Conservation (phyloP, 2,113 vertebrate genomes). For the Platysternon megacephalum region DNA sequence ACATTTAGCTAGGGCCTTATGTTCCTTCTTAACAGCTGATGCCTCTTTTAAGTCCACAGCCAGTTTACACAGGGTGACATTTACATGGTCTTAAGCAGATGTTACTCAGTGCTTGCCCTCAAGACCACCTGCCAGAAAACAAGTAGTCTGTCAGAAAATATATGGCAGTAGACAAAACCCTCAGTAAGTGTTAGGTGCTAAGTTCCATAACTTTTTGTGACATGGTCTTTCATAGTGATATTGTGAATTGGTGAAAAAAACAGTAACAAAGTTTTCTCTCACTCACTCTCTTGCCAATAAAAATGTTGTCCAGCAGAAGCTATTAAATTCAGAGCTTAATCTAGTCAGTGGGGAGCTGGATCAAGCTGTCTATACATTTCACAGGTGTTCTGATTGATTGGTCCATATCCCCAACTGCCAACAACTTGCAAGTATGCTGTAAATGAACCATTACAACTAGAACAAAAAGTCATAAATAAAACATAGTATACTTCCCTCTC, state of each 20-base stretch:
- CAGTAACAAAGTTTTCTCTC: not conserved
- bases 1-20: not conserved
- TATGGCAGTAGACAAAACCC: not conserved
- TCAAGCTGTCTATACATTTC: not conserved
- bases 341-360: not conserved
- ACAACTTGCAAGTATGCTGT: not conserved
- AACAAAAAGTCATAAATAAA: not conserved
- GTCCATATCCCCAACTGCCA: not conserved
- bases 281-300: not conserved
- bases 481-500: not conserved
- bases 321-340: not conserved
- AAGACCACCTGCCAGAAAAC: slow-evolving; percentile 39
- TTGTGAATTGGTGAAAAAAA: not conserved
- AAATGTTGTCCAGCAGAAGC: not conserved
- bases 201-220: not conserved
- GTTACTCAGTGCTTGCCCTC: not conserved
- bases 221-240: not conserved
- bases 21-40: not conserved
- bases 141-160: not conserved
- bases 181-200: not conserved
- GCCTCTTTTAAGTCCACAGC: slow-evolving; percentile 1
- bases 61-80: slow-evolving; percentile 26
- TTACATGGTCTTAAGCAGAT: slow-evolving; percentile 16
- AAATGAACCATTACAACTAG: not conserved
- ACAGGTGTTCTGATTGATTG: rapidly evolving